Evolutionary conservation across 2,113 vertebrate genomes (phyloP), one percentile per base, ranked within the genome.

Genomic region (Paralichthys olivaceus): DNA sequence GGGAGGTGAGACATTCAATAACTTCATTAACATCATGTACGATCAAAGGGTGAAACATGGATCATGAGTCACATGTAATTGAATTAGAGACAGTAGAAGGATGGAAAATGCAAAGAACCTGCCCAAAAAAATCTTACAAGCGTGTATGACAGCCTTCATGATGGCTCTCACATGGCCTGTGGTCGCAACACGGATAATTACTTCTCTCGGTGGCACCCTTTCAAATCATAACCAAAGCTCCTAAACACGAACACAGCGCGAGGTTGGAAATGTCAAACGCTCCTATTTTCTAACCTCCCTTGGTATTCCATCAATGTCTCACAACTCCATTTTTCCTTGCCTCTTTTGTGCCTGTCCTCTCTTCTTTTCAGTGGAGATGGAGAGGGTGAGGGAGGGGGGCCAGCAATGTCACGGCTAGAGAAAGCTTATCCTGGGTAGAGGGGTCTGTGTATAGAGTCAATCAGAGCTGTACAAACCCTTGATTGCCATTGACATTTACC

Each of bases 401-500:
- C 86, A 89, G 86, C 74, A 62, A 91, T 91, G 92, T 93, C 92
- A 90, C 72, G 79, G 84, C 90, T 84, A 57, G 70, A 86, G 87
- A 84, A 89, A 89, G 84, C 81, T 91, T 90, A 91, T 92, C 92
- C 89, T 73, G 57, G 88, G 87, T 77, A 85, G 87, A 85, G 71
- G 81, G 84, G 84, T 88, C 83, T 90, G 92, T 92, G 84, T 92
- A 87, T 90, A 90, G 90, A 93, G 91, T 93, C 94, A 93, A 94
- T 94, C 91, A 89, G 86, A 80, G 89, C 84, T 87, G 86, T 79
- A 85, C 87, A 87, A 91, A 91, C 92, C 90, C 91, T 90, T 92
- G 91, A 93, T 92, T 94, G 91, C 89, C 91, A 89, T 93, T 95
- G 94, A 94, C 94, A 94, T 95, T 95, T 95, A 93, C 92, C 71